Evolutionary conservation across 2,113 vertebrate genomes (phyloP), one percentile per base, ranked within the genome.

Genomic region (Callaeas wilsoni): DNA sequence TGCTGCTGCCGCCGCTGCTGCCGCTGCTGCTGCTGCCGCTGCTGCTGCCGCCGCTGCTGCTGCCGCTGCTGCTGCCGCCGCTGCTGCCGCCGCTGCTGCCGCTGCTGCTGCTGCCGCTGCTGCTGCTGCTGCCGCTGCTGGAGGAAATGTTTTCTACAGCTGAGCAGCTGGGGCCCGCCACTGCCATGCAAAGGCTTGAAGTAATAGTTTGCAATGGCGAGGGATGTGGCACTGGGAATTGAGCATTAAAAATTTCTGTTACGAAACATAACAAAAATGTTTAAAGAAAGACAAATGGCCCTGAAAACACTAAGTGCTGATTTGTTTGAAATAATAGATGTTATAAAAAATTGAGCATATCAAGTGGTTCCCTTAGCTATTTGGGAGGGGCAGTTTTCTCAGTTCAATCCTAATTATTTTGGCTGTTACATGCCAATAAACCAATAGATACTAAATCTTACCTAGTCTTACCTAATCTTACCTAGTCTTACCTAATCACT

Each of bases 91-190:
- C 83, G 49, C 39, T 64, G 60, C 33, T 46, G 77, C 69, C 86
- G 55, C 41, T 65, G 62, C 37, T 41, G 39, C 27, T 41, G 17
- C 62, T 63, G 37, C 60, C 29, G 59, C 59, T 41, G 60, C 27
- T 67, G 35, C 70, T 56, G 41, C 53, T 46, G 56, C 44, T 47
- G 57, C 73, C 84, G 84, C 71, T 85, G 42, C 47, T 63, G 71
- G 64, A 85, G 59, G 94, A 90, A 92, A 91, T 78, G 27, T 44
- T 96, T 70, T 21, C 63, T 50, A 27, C 84, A 95, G 55, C 87
- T 77, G 33, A 91, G 74, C 94, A 96, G 71, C 92, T 91, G 92
- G 29, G 81, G n/a, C 74, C 76, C 0, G 0, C 3, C 23, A 33
- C 81, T 91, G 92, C 84, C 41, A 6, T 8, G 70, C 53, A 59